phyloP scores from a whole-genome alignment of 2,797 vertebrate genomes.

The Pantherophis alleghaniensis region DNA sequence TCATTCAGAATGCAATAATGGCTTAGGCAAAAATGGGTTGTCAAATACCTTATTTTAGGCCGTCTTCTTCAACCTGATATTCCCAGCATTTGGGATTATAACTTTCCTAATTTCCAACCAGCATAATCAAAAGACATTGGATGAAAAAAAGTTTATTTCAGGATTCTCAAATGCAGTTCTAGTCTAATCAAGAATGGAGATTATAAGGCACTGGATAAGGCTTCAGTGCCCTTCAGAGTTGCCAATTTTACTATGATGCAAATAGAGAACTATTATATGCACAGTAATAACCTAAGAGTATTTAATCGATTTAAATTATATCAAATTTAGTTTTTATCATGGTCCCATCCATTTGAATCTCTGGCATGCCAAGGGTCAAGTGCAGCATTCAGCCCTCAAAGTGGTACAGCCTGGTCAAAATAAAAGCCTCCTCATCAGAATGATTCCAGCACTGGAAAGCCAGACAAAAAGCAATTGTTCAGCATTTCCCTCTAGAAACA shows the following conservation, averaged over 20 bases:
- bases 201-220: neutral
- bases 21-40: neutral
- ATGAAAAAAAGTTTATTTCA: neutral
- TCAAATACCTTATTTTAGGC: neutral
- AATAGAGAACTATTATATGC: neutral
- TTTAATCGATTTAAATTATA: neutral
- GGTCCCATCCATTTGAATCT: neutral
- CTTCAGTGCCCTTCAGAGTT: neutral
- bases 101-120: neutral
- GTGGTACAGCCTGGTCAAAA: neutral
- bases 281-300: neutral
- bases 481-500: neutral
- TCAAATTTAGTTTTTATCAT: neutral
- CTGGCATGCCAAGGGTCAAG: neutral
- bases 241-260: neutral
- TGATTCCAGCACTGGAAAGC: neutral
- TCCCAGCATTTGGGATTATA: neutral
- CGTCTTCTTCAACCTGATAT: neutral
- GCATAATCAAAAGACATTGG: neutral
- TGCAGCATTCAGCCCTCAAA: neutral
- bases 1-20: neutral
- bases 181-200: neutral
- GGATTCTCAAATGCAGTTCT: neutral
- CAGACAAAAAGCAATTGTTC: neutral
- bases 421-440: neutral